Evolutionary conservation across 2,797 vertebrate genomes (phyloP), one percentile per base, ranked within the genome.

Genomic region (Typhlichthys subterraneus): DNA sequence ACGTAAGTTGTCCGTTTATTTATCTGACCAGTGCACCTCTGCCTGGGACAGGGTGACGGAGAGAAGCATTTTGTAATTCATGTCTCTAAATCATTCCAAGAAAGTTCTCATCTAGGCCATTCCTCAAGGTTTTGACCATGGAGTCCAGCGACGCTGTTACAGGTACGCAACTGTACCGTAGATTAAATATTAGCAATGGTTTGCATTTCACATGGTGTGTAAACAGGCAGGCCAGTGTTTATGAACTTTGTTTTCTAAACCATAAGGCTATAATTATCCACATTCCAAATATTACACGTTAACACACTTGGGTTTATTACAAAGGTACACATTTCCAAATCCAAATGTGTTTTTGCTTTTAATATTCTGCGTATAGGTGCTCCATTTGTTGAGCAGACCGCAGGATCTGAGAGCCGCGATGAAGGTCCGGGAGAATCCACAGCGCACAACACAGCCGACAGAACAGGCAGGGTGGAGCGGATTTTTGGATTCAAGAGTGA

Each of bases 401-500:
- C 23, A 4, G 52, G 50, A 80, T 47, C 49, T 11, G 57, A 75
- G 55, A 50, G 63, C 79, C 78, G 61, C 13, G 75, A 80, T 68
- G 85, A 82, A 53, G 76, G 72, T 11, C 57, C 79, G 53, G 31
- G 47, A 10, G 19, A 67, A 33, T 2, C 69, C 14, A 13, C 68
- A 62, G 55, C 67, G 11, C 64, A 61, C 29, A 62, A 45, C 4
- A 50, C 63, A 55, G 38, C 72, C 45, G 47, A 62, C 8, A 59
- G 53, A 63, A 49, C 63, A 45, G 85, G 88, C 78, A 80, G 70
- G 70, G 89, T 94, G 92, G 87, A 87, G 81, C 87, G 82, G 33
- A 66, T 98, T 1, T 92, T 98, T 75, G 96, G 96, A 0, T 96
- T 98, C 69, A 94, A 90, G 61, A 90, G 63, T 56, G 86, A 91